Evolutionary conservation across 2,888 invertebrate species (phyloP).

Genomic region (Plemyria rubiginata): DNA sequence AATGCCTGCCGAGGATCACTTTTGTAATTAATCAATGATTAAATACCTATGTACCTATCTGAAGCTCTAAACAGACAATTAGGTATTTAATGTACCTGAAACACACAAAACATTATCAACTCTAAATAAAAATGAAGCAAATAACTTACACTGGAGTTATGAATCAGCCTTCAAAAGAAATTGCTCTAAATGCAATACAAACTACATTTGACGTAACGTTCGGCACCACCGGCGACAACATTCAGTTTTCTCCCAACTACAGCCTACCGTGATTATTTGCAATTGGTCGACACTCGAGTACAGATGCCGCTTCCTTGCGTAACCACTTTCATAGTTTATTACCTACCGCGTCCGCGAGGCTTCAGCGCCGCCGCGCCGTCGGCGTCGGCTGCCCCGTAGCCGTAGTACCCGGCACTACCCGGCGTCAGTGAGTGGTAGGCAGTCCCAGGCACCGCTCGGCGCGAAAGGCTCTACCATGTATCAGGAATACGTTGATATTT

Average conservation of each 20-base stretch:
- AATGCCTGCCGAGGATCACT: too few species aligned
- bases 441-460: conserved; percentile 19
- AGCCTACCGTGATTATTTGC: conserved; percentile 22
- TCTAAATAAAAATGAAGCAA: background rate
- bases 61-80: too few species aligned
- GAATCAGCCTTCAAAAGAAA: background rate
- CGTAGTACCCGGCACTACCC: too few species aligned
- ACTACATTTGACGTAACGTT: conserved; percentile 1
- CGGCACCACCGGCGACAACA: conserved; percentile 1
- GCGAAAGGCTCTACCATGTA: conserved; percentile 37
- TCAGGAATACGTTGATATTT: conserved; percentile 47
- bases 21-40: too few species aligned
- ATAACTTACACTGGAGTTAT: background rate
- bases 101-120: too few species aligned
- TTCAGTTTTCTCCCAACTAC: conserved; percentile 22
- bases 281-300: conserved; percentile 9
- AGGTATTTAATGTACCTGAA: too few species aligned
- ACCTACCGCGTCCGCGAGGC: conserved; percentile 6
- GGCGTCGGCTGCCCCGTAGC: too few species aligned
- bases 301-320: conserved; percentile 17
- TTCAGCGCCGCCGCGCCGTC: conserved; percentile 10
- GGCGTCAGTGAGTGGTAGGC: conserved; percentile 10
- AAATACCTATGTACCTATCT: too few species aligned
- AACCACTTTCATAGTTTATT: conserved; percentile 31
- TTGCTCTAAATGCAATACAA: too few species aligned